Base-by-base conservation (phyloP, 2,797 vertebrate genomes). In the Aselliscus stoliczkanus region DNA sequence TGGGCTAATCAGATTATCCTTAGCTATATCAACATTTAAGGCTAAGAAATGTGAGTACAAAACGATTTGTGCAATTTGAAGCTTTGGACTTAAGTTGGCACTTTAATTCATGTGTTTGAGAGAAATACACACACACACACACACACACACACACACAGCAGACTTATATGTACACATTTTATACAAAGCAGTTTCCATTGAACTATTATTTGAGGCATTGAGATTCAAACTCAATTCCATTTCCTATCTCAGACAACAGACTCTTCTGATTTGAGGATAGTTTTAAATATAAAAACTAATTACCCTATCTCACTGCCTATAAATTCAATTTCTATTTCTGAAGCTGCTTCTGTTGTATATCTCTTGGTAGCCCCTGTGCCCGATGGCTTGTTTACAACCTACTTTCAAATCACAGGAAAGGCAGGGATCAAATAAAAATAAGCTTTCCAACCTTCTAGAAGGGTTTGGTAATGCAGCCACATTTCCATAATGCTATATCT, bases 301-400 rank as follows among this genome's bases (percentile, higher is more conserved):
- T 98, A 98, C 83, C 96, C 84, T 83, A 98, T 96, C 97, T 97
- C 90, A 97, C 94, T 97, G 97, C 96, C 97, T 97, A 96, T 97
- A 98, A 98, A 98, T 98, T 98, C 96, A 98, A 98, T 98, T 98
- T 97, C 96, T 96, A 58, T 97, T 98, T 97, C 94, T 96, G 96
- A 98, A 97, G 93, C 89, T 96, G 92, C 67, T 93, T 97, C 96
- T 97, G 95, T 94, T 98, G 95, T 95, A 50, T 54, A 83, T 96
- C 98, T 98, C 88, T 54, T 62, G 96, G 73, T 90, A 96, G 92
- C 64, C 96, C 97, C 94, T 97, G 90, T 95, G 97, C 95, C 95
- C 95, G 97, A 96, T 56, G 88, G 96, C 96, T 97, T 95, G 83
- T 96, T 97, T 95, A 96, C 80, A 92, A 37, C n/a, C 88, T 42